Conservation (phyloP, 2,113 vertebrate genomes). For the Gymnorhina tibicen region DNA sequence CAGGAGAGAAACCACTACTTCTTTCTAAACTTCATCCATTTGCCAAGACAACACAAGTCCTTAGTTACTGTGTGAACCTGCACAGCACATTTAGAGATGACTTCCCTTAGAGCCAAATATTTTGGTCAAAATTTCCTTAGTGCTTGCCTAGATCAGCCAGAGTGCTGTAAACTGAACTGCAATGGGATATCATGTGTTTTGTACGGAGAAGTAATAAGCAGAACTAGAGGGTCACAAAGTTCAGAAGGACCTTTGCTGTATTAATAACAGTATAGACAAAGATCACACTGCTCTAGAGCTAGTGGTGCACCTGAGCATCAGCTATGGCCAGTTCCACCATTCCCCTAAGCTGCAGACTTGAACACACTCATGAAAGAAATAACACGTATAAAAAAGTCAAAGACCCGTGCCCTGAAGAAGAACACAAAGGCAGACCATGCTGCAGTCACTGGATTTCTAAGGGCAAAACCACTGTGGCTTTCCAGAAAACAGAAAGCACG, state of each 20-base stretch:
- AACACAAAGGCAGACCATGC: background rate
- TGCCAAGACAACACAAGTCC: background rate
- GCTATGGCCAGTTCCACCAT: background rate
- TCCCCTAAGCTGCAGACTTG: background rate
- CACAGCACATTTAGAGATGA: background rate
- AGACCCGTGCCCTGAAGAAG: background rate
- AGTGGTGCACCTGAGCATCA: background rate
- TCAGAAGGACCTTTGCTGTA: background rate
- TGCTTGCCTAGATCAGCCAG: background rate
- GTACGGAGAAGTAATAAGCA: background rate
- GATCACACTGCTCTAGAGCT: background rate
- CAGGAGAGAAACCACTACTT: background rate
- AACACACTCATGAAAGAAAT: background rate
- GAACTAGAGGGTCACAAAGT: background rate
- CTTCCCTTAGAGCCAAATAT: background rate
- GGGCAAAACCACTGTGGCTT: rapidly evolving
- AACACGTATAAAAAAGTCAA: background rate
- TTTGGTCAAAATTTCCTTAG: background rate
- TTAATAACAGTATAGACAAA: background rate
- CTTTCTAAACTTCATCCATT: background rate
- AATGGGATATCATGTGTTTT: background rate
- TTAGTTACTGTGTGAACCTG: background rate
- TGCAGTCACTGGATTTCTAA: background rate
- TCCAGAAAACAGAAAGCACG: background rate
- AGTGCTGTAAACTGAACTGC: background rate